Evolutionary conservation across 92 coral and sea anemone species (phyloP).

Genomic region (Nematostella vectensis): DNA sequence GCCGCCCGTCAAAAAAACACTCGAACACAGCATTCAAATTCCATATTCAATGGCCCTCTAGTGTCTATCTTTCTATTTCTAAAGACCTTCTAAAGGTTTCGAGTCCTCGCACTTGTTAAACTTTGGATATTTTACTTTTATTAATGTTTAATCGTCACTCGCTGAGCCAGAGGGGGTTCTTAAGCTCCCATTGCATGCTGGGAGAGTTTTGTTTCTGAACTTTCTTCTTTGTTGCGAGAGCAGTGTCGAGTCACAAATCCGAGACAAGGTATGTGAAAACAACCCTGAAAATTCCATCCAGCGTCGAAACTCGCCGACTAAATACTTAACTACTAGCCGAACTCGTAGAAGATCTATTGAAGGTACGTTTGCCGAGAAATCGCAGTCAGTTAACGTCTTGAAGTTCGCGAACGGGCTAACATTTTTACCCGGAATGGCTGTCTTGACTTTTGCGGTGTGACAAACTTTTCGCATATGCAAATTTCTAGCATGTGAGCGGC

Average conservation of each 20-base stretch:
- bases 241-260: constrained; percentile 58
- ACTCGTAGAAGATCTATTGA: constrained; percentile 2
- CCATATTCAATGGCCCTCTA: neutral
- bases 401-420: constrained; percentile 40
- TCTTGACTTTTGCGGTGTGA: constrained; percentile 59
- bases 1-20: neutral
- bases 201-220: constrained; percentile 80
- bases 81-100: neutral
- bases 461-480: constrained; percentile 87
- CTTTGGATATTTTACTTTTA: neutral
- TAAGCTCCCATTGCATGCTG: constrained; percentile 73
- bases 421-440: constrained; percentile 45
- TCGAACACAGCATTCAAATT: neutral
- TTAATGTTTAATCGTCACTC: neutral
- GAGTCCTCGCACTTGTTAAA: neutral
- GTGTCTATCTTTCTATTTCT: neutral
- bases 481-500: constrained; percentile 74
- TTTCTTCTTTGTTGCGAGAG: constrained; percentile 69
- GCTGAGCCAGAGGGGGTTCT: constrained; percentile 66
- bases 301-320: constrained; percentile 18
- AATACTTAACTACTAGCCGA: constrained; percentile 28
- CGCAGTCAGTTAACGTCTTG: neutral
- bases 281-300: constrained; percentile 47
- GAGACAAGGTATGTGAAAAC: constrained; percentile 49
- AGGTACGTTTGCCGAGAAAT: constrained; percentile 29